These are phyloP conservation scores for Oreonectes daqikongensis DNA, from an alignment of 2,797 vertebrate genomes.

Conservation along the genomic window DNA sequence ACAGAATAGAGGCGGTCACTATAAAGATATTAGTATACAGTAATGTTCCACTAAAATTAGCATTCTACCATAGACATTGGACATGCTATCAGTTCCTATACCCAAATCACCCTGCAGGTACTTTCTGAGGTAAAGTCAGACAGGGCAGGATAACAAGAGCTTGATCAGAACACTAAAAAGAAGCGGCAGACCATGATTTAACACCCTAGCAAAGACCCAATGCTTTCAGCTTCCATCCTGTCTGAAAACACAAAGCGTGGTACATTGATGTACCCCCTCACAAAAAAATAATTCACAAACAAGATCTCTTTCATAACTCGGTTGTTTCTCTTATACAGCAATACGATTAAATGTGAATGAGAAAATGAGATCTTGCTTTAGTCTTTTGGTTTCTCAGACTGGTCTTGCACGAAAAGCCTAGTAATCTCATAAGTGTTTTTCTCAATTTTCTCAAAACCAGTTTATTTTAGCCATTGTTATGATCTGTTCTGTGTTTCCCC, in stretches of 20 bases:
- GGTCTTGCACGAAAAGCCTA: too few relatives aligned
- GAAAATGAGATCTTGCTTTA: too few relatives aligned
- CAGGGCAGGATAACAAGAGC: not conserved
- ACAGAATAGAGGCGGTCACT: not conserved
- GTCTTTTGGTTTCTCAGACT: too few relatives aligned
- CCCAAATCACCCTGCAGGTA: not conserved
- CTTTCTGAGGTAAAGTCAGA: not conserved
- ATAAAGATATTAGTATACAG: not conserved
- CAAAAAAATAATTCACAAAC: too few relatives aligned
- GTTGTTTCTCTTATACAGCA: too few relatives aligned
- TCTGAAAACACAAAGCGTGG: not conserved
- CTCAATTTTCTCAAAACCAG: too few relatives aligned
- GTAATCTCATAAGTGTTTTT: too few relatives aligned
- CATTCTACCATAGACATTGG: not conserved
- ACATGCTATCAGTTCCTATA: not conserved
- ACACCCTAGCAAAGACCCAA: not conserved
- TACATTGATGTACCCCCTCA: not conserved
- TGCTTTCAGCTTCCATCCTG: conserved; percentile 5
- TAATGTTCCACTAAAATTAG: not conserved
- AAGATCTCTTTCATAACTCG: too few relatives aligned
- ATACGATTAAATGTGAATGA: too few relatives aligned
- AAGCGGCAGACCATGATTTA: conserved; percentile 1
- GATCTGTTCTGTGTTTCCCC: too few relatives aligned
- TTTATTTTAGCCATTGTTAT: too few relatives aligned
- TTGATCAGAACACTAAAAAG: conserved; percentile 1